Evolutionary conservation across 1,140 invertebrate genomes (phyloP), one percentile per base, ranked within the genome.

Genomic region (Ridgeia piscesae): DNA sequence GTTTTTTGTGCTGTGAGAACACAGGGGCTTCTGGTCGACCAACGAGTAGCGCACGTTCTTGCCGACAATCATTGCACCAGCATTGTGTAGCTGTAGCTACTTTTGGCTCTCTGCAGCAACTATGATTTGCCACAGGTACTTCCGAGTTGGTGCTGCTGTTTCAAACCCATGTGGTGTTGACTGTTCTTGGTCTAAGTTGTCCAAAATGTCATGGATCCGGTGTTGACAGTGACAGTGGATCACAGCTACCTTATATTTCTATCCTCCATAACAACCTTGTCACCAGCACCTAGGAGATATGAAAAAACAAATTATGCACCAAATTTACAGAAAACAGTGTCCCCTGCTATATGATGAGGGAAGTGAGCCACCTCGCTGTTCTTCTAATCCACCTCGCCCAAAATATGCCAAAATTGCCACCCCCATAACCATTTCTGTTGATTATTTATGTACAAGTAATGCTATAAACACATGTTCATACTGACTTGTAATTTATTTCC

Each of bases 21-120:
- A 96, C 77, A 96, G 94, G 17, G 96, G 96, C 94, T 96, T 96
- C 93, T 96, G 96, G 94, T 96, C 96, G 92, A 95, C 93, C 58
- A 95, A 95, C 92, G 96, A 96, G 93, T 95, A 96, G 93, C 96
- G 96, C 92, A 96, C 96, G 94, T 97, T 96, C 94, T 96, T 96
- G 91, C 96, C 96, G 94, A 96, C 96, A 95, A 95, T 96, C 96
- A 96, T 96, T n/a, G 89, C 35, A 90, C 89, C 58, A 77, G 58
- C 58, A 77, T 77, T 77, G 58, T 77, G 58, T 77, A 77, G 58
- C 58, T 77, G 58, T 31, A 77, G 58, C 58, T 77, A 77, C 58
- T 8, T 31, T 77, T 21, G 8, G 27, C 2, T 77, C 58, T 21
- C 58, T 77, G 58, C 58, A 77, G 58, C 58, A 21, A 77, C 58